These are phyloP conservation scores for Megaleporinus macrocephalus DNA, from an alignment of 2,113 vertebrate genomes.

Conservation along the genomic window DNA sequence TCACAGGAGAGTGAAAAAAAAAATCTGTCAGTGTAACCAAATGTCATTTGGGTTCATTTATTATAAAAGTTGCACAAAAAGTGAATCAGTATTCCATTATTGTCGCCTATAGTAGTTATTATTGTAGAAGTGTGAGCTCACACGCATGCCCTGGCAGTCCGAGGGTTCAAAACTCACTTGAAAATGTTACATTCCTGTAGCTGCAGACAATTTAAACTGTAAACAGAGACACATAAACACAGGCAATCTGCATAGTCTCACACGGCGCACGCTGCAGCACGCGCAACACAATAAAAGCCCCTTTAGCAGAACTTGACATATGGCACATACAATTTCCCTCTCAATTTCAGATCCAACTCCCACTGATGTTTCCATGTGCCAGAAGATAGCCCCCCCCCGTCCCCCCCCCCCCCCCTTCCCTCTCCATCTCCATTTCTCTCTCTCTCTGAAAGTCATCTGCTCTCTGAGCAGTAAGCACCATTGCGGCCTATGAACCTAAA, in stretches of 20 bases:
- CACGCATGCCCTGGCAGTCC: not conserved
- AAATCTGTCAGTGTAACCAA: no score
- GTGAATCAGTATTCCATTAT: no score
- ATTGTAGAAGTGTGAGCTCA: not conserved
- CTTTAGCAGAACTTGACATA: constrained; percentile 76
- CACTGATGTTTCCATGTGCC: constrained; percentile 67
- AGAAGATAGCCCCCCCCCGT: constrained; percentile 66
- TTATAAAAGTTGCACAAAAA: no score
- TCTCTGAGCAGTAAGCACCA: constrained; percentile 81
- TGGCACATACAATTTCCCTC: constrained; percentile 74
- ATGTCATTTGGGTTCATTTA: no score
- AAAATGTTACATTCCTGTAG: constrained; percentile 31
- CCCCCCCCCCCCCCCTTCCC: constrained; percentile 48
- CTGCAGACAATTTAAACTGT: constrained; percentile 63
- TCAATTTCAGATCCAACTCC: constrained; percentile 75
- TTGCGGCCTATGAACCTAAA: constrained; percentile 73
- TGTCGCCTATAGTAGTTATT: no score
- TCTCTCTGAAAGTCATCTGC: constrained; percentile 80
- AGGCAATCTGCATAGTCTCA: constrained; percentile 19
- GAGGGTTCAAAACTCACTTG: not conserved
- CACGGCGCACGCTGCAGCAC: constrained; percentile 37
- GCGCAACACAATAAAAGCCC: constrained; percentile 63
- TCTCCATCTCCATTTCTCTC: constrained; percentile 58
- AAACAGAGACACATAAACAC: constrained; percentile 43
- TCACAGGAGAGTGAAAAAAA: no score